These are phyloP conservation scores for Macrophya annulata DNA, from an alignment of 2,888 invertebrate species.

Conservation along the genomic window DNA sequence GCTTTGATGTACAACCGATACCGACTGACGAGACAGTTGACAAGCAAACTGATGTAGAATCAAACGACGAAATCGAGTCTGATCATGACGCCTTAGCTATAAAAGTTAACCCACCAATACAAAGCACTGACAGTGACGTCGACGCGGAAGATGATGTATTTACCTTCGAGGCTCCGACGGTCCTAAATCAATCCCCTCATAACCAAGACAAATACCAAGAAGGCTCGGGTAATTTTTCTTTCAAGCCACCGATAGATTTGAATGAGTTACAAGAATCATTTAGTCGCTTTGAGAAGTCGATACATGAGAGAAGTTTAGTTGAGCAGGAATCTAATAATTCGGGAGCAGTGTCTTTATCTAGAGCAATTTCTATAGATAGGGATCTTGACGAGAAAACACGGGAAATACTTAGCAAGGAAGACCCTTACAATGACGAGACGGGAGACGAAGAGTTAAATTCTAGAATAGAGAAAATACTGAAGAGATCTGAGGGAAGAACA, in stretches of 20 bases:
- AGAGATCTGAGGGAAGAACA: too few species aligned
- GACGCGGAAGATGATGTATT: conserved; percentile 15
- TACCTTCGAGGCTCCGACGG: too few species aligned
- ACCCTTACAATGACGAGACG: neutral
- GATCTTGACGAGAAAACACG: neutral
- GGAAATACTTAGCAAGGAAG: neutral
- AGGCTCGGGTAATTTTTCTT: too few species aligned
- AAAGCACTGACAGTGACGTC: neutral
- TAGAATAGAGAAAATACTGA: too few species aligned
- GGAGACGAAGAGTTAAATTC: neutral
- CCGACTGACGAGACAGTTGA: neutral
- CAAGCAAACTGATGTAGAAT: neutral
- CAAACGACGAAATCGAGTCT: neutral
- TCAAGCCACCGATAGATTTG: neutral
- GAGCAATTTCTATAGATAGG: neutral
- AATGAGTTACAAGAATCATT: neutral
- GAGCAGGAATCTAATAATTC: neutral
- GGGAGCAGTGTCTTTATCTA: neutral
- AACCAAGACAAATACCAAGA: too few species aligned
- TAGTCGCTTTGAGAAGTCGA: neutral
- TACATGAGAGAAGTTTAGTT: neutral
- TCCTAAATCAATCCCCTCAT: too few species aligned
- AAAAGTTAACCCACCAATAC: neutral
- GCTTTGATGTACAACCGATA: neutral
- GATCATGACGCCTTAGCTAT: neutral